phyloP scores from a whole-genome alignment of 1,140 invertebrate genomes.

The Idris sp. region DNA sequence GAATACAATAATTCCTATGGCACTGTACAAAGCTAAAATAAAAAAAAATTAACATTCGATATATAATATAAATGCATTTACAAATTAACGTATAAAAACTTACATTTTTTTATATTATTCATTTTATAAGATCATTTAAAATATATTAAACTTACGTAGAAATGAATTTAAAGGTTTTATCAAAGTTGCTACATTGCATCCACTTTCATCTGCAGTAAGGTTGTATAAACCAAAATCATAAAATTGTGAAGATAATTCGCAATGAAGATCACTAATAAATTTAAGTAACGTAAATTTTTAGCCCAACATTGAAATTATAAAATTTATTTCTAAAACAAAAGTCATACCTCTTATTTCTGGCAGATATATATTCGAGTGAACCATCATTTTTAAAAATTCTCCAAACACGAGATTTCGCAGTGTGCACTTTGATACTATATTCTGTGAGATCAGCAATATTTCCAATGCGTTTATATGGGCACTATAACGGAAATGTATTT shows the following conservation, averaged over 20 bases:
- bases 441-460: constrained; percentile 39
- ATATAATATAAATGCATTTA: no score
- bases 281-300: no score
- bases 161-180: constrained; percentile 85
- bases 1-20: constrained; percentile 61
- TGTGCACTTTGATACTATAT: constrained; percentile 71
- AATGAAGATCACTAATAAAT: constrained; percentile 70
- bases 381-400: constrained; percentile 70
- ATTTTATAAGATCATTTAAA: no score
- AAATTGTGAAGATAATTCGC: constrained; percentile 80
- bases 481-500: constrained; percentile 67
- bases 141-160: constrained; percentile 86
- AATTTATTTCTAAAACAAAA: no score
- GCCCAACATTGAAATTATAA: no score
- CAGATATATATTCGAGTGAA: constrained; percentile 59
- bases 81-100: no score
- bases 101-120: neutral
- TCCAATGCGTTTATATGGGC: constrained; percentile 76
- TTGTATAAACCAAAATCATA: constrained; percentile 88
- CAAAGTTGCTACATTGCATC: constrained; percentile 79
- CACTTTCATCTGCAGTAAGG: constrained; percentile 78
- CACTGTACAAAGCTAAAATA: constrained; percentile 68
- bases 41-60: no score
- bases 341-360: constrained; percentile 64
- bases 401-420: constrained; percentile 69